phyloP scores from a whole-genome alignment of 2,113 vertebrate genomes.

The Cricetomys ansorgei region DNA sequence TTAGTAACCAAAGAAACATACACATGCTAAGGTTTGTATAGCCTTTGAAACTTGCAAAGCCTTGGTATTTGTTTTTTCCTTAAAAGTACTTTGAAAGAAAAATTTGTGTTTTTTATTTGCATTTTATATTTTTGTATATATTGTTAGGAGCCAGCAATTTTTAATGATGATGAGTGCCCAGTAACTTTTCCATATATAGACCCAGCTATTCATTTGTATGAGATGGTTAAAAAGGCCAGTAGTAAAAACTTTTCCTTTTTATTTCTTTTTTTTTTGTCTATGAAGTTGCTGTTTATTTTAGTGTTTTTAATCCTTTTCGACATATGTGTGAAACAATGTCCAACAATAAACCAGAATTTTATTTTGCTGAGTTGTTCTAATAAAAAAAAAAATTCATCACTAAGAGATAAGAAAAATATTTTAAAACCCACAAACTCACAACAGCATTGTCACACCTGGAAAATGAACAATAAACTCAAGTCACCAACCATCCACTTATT shows the following conservation, averaged over 20 bases:
- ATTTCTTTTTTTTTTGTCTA: neutral
- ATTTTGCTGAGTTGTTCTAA: neutral
- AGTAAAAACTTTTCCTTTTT: neutral
- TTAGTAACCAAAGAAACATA: neutral
- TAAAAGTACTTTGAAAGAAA: no score
- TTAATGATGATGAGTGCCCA: neutral
- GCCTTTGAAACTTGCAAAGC: neutral
- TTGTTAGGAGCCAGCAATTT: no score
- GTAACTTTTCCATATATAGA: neutral
- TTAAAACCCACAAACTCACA: neutral
- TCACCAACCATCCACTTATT: neutral
- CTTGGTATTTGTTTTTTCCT: no score
- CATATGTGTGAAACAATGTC: neutral
- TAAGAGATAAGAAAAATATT: neutral
- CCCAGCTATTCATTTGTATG: neutral
- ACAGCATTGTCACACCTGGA: neutral
- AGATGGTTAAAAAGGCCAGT: neutral
- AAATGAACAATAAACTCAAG: constrained; percentile 15
- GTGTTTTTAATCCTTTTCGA: neutral
- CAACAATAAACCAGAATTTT: neutral
- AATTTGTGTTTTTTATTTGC: no score
- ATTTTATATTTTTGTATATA: no score
- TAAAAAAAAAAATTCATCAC: neutral
- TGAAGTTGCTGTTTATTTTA: neutral
- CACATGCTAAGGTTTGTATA: neutral